Conservation (phyloP, 2,113 vertebrate species). For the Ictalurus furcatus region DNA sequence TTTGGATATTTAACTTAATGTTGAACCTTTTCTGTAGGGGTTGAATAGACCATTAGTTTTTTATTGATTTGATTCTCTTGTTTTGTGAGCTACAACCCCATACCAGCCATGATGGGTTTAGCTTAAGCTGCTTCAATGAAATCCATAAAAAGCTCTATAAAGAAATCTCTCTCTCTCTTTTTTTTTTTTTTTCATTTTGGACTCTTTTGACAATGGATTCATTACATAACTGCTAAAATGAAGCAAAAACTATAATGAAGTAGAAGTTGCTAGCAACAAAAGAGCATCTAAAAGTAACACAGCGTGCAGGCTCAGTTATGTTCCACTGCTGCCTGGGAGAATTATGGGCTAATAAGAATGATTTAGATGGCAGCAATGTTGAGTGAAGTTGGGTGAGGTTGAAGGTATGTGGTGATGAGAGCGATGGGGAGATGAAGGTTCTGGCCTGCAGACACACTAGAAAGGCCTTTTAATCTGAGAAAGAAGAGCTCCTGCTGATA, state of each 20-base stretch:
- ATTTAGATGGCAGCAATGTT: conserved; percentile 33
- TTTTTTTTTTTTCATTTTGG: neutral
- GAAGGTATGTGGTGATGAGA: conserved; percentile 35
- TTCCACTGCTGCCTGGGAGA: neutral
- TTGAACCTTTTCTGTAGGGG: neutral
- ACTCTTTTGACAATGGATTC: neutral
- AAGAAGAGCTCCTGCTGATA: conserved; percentile 55
- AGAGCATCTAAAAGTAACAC: neutral
- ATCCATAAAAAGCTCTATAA: neutral
- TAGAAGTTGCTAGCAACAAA: neutral
- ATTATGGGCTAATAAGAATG: conserved; percentile 38
- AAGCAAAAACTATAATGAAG: neutral
- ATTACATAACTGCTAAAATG: neutral
- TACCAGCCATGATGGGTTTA: neutral
- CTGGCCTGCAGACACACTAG: conserved; percentile 56
- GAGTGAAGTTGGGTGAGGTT: conserved; percentile 15
- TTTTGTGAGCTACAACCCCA: neutral
- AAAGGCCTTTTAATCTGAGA: conserved; percentile 59
- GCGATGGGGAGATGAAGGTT: conserved; percentile 49
- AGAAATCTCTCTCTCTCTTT: neutral
- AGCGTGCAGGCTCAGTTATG: neutral
- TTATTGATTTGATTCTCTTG: neutral
- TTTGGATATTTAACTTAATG: neutral
- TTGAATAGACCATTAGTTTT: neutral
- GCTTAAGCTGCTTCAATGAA: neutral